Evolutionary conservation across 1,140 invertebrate species (phyloP).

Genomic region (Diorhabda sublineata): DNA sequence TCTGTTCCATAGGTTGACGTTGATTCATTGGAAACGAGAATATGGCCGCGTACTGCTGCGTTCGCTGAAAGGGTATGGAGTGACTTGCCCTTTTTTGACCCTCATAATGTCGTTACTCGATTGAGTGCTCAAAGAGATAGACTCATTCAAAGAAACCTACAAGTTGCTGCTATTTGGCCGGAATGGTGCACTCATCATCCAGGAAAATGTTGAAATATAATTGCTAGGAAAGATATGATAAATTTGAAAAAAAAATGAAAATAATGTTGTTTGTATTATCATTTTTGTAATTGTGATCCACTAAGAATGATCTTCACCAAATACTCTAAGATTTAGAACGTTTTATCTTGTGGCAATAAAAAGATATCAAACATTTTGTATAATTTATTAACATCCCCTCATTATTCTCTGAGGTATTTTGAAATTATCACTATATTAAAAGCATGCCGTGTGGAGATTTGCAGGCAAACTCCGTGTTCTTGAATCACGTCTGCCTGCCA

Average conservation of each 20-base stretch:
- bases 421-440: too few species aligned
- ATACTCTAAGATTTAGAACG: too few species aligned
- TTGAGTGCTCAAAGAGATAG: slow-evolving; percentile 60
- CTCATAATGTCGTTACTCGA: slow-evolving; percentile 58
- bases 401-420: too few species aligned
- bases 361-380: too few species aligned
- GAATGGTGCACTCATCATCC: slow-evolving; percentile 70
- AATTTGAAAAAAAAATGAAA: background rate
- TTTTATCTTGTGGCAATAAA: too few species aligned
- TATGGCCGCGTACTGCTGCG: slow-evolving; percentile 66
- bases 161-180: slow-evolving; percentile 66
- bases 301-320: too few species aligned
- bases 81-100: slow-evolving; percentile 29
- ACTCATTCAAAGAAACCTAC: slow-evolving; percentile 56
- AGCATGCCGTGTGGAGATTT: too few species aligned
- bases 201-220: slow-evolving; percentile 51
- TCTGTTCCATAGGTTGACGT: slow-evolving; percentile 42
- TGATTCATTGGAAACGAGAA: slow-evolving; percentile 57
- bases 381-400: too few species aligned
- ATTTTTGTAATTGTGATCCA: background rate
- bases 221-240: too few species aligned
- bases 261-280: background rate
- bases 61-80: slow-evolving; percentile 59
- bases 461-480: too few species aligned
- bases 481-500: too few species aligned